These are phyloP conservation scores for Mechanitis mazaeus DNA, from an alignment of 2,888 invertebrate genomes.

Conservation along the genomic window DNA sequence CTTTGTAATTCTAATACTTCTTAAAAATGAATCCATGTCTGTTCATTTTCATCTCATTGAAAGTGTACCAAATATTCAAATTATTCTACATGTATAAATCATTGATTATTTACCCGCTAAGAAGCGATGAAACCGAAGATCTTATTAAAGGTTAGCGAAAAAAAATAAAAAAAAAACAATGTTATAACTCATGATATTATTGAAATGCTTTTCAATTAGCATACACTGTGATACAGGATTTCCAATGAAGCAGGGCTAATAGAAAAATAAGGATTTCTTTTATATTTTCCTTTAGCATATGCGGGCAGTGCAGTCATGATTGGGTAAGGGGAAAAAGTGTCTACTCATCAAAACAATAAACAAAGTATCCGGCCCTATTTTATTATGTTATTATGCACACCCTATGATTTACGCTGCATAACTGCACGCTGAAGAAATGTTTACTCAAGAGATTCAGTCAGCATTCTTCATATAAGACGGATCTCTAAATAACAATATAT, in stretches of 20 bases:
- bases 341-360: constrained; percentile 78
- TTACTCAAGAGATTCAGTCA: constrained; percentile 10
- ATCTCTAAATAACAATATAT: background rate
- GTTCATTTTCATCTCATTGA: too few relatives aligned
- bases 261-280: constrained; percentile 31
- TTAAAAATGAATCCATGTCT: too few relatives aligned
- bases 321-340: constrained; percentile 56
- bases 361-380: constrained; percentile 74
- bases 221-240: background rate
- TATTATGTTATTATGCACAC: constrained; percentile 74
- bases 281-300: constrained; percentile 58
- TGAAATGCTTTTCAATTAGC: too few relatives aligned
- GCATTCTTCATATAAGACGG: background rate
- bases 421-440: constrained; percentile 38
- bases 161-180: too few relatives aligned
- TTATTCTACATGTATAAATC: too few relatives aligned
- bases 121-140: too few relatives aligned
- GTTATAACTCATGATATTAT: too few relatives aligned
- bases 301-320: constrained; percentile 51
- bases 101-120: too few relatives aligned
- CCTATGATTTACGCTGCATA: constrained; percentile 74
- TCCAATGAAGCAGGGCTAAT: background rate
- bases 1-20: too few relatives aligned
- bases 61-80: too few relatives aligned
- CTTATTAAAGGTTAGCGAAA: too few relatives aligned